Evolutionary conservation across 2,113 vertebrate species (phyloP).

Genomic region (Cygnus atratus): DNA sequence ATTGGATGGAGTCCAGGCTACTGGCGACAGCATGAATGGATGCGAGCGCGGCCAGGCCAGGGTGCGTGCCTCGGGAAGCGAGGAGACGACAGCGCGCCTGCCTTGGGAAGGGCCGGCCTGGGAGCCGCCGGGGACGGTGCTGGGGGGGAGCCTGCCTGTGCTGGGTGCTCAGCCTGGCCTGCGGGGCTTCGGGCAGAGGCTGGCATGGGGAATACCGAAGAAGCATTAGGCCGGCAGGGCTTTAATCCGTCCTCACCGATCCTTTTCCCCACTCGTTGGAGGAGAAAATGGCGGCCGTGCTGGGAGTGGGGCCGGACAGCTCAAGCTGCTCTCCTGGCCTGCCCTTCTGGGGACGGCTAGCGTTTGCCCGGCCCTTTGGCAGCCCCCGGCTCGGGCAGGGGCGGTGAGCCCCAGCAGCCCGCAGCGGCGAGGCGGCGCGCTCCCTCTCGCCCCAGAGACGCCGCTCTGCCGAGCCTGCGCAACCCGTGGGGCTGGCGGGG

Average conservation of each 20-base stretch:
- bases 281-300: background rate
- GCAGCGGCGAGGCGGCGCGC: accelerated
- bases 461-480: background rate
- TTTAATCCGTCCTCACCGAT: background rate
- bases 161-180: background rate
- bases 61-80: background rate
- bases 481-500: background rate
- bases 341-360: background rate
- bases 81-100: background rate
- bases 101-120: background rate
- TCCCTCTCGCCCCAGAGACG: background rate
- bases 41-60: slow-evolving; percentile 28
- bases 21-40: slow-evolving; percentile 62
- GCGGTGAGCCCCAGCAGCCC: background rate
- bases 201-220: background rate
- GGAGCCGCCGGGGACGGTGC: background rate
- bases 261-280: slow-evolving; percentile 5
- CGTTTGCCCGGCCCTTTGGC: background rate
- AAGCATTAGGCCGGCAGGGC: background rate
- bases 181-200: background rate
- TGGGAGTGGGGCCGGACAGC: slow-evolving; percentile 5
- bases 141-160: background rate
- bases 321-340: background rate
- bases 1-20: slow-evolving; percentile 57
- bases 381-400: background rate